phyloP scores from a whole-genome alignment of 2,797 vertebrate species.

The Danio choprae region DNA sequence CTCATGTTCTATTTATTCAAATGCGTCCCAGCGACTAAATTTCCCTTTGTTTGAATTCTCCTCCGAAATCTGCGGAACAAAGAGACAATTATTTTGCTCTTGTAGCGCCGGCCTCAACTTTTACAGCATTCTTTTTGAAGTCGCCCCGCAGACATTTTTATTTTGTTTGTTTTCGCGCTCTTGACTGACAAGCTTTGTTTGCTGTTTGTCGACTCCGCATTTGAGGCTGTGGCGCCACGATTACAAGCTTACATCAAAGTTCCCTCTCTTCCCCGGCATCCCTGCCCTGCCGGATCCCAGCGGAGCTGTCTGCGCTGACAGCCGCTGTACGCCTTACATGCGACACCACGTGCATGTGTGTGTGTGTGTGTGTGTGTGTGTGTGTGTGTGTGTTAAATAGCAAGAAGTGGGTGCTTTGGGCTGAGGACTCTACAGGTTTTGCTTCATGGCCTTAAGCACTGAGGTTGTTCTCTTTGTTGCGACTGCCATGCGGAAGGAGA shows the following conservation, averaged over 20 bases:
- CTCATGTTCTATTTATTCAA: conserved; percentile 46
- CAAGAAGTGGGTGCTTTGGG: conserved; percentile 47
- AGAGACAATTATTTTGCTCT: conserved; percentile 64
- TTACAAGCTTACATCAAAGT: conserved; percentile 71
- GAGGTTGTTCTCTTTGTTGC: conserved; percentile 69
- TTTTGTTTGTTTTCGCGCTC: conserved; percentile 62
- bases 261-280: conserved; percentile 61
- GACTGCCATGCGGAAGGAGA: conserved; percentile 68
- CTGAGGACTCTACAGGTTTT: conserved; percentile 69
- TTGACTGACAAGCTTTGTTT: conserved; percentile 69
- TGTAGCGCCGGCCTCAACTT: conserved; percentile 59
- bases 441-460: conserved; percentile 67
- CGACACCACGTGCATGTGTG: conserved; percentile 52
- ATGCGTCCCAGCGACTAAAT: conserved; percentile 35
- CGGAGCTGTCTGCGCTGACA: conserved; percentile 66
- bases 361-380: conserved; percentile 12
- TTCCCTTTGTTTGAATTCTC: conserved; percentile 54
- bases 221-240: conserved; percentile 65
- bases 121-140: conserved; percentile 64
- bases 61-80: conserved; percentile 61
- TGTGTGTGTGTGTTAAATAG: conserved; percentile 27
- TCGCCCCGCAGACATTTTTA: conserved; percentile 47
- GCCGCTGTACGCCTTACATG: conserved; percentile 59
- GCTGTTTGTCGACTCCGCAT: conserved; percentile 66
- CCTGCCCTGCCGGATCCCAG: conserved; percentile 63